Evolutionary conservation across 2,797 vertebrate genomes (phyloP), one percentile per base, ranked within the genome.

Genomic region (Labeo calbasu): DNA sequence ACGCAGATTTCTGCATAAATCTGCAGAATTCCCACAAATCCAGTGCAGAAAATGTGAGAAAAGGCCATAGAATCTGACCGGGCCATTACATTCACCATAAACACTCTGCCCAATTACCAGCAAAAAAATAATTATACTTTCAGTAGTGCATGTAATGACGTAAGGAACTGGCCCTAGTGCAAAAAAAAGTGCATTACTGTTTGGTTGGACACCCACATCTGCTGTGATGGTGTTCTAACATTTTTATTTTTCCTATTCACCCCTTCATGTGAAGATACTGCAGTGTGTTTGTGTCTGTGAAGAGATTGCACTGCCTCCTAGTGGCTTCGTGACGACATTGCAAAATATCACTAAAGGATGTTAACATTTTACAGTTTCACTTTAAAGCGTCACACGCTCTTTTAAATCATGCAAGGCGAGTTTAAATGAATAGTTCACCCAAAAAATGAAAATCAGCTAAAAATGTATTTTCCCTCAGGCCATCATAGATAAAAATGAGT

Each of bases 241-340:
- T 19, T 25, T 32, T 32, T 53, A 14, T 68, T 17, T 14, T 70
- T 21, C 7, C 13, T 46, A 32, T 4, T 50, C 17, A n/a, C 21
- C 65, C 25, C 46, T 69, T 32, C 55, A 43, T 48, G 23, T 25
- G 71, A 81, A 85, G 63, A 61, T 43, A 79, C 81, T 78, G 87
- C 85, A 85, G 25, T 14, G 19, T 50, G 17, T 1, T n/a, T 21
- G 14, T 48, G 14, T 51, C 21, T 51, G 46, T 69, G 11, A 25
- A 63, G 53, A 10, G 61, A 51, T 13, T 9, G 68, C 79, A 82
- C 40, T 53, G 70, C 76, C 84, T 12, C 1, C 82, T 72, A 25
- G 63, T 80, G 88, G 53, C 13, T 15, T 68, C 36, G 12, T 28
- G 50, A 77, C 84, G 5, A 65, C 17, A 57, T 36, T 81, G 66